These are phyloP conservation scores for Umimayanthus kanabou DNA, from an alignment of 92 coral and sea anemone genomes.

Conservation along the genomic window DNA sequence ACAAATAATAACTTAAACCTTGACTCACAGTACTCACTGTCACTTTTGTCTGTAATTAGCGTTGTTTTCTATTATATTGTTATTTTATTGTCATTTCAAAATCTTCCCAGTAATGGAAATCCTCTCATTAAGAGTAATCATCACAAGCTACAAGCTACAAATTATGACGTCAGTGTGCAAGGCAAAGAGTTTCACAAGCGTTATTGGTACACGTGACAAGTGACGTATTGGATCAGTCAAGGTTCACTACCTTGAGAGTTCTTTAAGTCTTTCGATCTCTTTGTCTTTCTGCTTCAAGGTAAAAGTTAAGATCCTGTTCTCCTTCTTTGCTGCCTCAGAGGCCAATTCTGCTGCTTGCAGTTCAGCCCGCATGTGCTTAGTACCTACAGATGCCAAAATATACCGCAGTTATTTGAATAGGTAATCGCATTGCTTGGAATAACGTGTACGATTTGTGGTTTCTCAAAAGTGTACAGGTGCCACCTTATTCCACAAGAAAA, in stretches of 20 bases:
- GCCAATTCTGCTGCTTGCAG: slow-evolving; percentile 74
- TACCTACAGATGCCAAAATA: slow-evolving; percentile 38
- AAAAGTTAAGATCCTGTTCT: slow-evolving; percentile 69
- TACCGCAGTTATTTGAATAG: not conserved
- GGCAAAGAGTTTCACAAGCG: no score
- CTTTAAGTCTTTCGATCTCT: slow-evolving; percentile 89
- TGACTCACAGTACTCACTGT: no score
- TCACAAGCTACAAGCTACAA: no score
- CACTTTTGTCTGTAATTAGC: no score
- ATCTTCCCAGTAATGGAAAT: no score
- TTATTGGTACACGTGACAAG: no score
- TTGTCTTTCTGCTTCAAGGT: slow-evolving; percentile 87
- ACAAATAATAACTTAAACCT: no score
- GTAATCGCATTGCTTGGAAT: not conserved
- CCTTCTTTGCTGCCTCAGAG: slow-evolving; percentile 83
- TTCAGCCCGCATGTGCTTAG: slow-evolving; percentile 66
- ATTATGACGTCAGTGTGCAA: no score
- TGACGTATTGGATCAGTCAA: no score
- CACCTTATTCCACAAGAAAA: not conserved
- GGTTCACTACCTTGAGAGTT: slow-evolving; percentile 75
- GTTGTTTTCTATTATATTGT: no score
- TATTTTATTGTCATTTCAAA: no score
- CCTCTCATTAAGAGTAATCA: no score
- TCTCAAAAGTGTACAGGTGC: not conserved
- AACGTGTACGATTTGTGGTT: not conserved